Evolutionary conservation across 2,888 invertebrate species (phyloP).

Genomic region (Amiota communis): DNA sequence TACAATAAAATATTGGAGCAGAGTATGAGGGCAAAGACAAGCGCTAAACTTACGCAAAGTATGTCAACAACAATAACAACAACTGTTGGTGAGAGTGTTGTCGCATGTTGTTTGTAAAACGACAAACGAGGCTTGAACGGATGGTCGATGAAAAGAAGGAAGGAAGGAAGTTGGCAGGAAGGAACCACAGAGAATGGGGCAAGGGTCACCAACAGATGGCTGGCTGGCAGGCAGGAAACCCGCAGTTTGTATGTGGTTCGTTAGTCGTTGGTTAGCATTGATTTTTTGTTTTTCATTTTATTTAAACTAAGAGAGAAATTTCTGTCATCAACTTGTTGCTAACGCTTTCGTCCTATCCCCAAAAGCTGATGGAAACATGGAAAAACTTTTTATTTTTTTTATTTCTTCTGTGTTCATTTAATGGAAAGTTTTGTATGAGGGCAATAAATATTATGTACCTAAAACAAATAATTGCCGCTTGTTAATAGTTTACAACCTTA

Average conservation of each 20-base stretch:
- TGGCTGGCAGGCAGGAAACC: background rate
- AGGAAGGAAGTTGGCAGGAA: slow-evolving; percentile 2
- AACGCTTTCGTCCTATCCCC: background rate
- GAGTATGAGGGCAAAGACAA: background rate
- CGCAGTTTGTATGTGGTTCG: slow-evolving; percentile 1
- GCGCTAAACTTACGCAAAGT: background rate
- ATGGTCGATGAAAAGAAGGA: background rate
- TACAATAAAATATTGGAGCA: background rate
- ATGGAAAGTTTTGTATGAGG: background rate
- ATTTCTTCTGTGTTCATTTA: background rate
- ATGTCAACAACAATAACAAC: background rate
- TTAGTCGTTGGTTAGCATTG: background rate
- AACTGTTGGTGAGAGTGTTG: background rate
- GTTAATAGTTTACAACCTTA: slow-evolving; percentile 8
- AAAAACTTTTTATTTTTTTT: background rate
- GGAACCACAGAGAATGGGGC: background rate
- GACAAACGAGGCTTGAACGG: background rate
- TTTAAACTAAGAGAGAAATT: background rate
- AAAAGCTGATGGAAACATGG: background rate
- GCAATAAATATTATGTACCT: background rate
- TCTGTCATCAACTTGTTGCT: slow-evolving; percentile 12
- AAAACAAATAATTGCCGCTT: background rate
- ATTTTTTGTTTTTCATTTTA: background rate
- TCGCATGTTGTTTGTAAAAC: background rate
- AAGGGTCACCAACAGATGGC: background rate